A percentile compares a stretch with the other conserved stretches of the same genome.
Evolutionary conservation across 2,797 vertebrate genomes (phyloP).

Genomic region (Brachyrhaphis roseni): DNA sequence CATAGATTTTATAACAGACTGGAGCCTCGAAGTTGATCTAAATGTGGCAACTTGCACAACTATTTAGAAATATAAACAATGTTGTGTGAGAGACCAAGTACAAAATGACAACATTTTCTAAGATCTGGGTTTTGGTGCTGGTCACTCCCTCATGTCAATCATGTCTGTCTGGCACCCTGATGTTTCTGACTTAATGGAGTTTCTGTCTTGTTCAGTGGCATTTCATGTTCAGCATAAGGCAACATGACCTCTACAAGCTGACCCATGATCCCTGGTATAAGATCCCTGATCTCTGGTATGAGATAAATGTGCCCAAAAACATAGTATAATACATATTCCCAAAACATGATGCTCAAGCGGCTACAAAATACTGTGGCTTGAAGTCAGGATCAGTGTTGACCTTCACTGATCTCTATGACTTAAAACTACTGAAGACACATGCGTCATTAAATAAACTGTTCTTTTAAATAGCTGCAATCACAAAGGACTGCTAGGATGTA

Average conservation of each 20-base stretch:
- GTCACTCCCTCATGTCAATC: neutral
- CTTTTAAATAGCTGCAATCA: neutral
- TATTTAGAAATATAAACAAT: neutral
- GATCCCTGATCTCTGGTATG: neutral
- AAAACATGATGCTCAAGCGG: neutral
- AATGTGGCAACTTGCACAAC: neutral
- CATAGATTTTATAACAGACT: neutral
- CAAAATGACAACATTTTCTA: neutral
- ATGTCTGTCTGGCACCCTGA: neutral
- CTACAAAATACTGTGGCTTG: neutral
- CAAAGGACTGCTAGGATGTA: neutral
- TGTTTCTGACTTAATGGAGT: neutral
- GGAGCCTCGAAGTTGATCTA: neutral
- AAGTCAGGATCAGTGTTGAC: neutral
- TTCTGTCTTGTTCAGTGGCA: too few species aligned
- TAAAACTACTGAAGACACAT: neutral
- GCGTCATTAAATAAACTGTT: neutral
- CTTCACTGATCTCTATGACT: neutral
- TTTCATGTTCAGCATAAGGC: neutral
- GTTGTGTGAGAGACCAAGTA: neutral
- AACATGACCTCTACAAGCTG: neutral
- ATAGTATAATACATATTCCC: neutral
- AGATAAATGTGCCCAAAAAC: neutral
- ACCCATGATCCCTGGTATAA: neutral
- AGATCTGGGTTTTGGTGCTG: neutral